A percentile compares a stretch with the other conserved stretches of the same genome.
Evolutionary conservation across 2,888 invertebrate species (phyloP).

Genomic region (Drosophila prostipennis): DNA sequence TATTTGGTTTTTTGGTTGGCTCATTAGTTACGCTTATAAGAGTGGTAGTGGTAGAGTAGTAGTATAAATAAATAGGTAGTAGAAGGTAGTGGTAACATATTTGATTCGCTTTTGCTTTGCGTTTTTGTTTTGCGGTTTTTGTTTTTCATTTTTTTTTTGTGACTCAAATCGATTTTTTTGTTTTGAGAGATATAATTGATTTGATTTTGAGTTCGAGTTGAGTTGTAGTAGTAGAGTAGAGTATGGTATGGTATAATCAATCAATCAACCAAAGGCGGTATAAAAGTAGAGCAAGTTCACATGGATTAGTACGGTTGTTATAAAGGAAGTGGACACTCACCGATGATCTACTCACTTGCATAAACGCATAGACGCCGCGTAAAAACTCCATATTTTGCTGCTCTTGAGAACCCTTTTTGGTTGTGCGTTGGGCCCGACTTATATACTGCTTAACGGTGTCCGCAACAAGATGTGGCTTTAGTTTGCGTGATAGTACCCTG

Average conservation of each 20-base stretch:
- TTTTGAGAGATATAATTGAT: conserved; percentile 23
- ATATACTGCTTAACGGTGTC: conserved; percentile 84
- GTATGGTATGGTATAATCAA: conserved; percentile 53
- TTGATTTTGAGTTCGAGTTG: conserved; percentile 32
- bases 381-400: conserved; percentile 85
- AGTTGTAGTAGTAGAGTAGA: conserved; percentile 46
- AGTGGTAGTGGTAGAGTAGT: conserved; percentile 58
- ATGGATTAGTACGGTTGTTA: conserved; percentile 84
- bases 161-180: conserved; percentile 26
- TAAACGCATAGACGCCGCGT: conserved; percentile 85
- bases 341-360: conserved; percentile 86
- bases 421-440: conserved; percentile 83
- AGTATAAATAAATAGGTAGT: conserved; percentile 70
- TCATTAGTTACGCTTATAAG: conserved; percentile 56
- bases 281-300: conserved; percentile 82
- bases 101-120: conserved; percentile 42
- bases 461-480: conserved; percentile 84
- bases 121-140: conserved; percentile 33
- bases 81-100: conserved; percentile 66
- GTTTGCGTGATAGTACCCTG: conserved; percentile 84
- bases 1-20: conserved; percentile 29
- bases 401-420: conserved; percentile 82
- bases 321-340: conserved; percentile 84
- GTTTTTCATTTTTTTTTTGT: conserved; percentile 10
- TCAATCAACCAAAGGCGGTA: conserved; percentile 77